Conservation (phyloP, 2,888 invertebrate species). For the Arge pagana region DNA sequence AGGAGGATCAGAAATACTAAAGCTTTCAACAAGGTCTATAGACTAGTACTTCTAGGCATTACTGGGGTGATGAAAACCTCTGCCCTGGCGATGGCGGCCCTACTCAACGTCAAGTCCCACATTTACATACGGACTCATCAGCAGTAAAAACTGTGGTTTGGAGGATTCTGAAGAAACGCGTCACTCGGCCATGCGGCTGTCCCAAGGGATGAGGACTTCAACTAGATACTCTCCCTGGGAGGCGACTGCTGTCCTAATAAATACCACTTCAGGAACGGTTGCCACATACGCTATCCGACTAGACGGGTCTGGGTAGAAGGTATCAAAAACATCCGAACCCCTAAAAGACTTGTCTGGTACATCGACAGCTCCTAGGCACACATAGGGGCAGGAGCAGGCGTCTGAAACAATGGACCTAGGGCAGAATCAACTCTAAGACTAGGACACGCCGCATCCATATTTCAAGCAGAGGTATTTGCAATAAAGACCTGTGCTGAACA, state of each 20-base stretch:
- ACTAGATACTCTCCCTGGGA: neutral
- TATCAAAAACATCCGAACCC: neutral
- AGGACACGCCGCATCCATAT: neutral
- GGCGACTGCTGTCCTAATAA: neutral
- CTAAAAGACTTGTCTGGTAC: neutral
- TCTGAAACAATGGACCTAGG: neutral
- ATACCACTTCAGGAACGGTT: neutral
- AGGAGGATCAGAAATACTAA: neutral
- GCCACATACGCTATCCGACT: neutral
- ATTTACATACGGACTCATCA: too few relatives aligned
- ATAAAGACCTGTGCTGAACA: neutral
- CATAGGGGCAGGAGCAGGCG: neutral
- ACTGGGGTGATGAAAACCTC: slow-evolving; percentile 25
- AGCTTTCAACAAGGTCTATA: slow-evolving; percentile 8
- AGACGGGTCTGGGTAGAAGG: neutral
- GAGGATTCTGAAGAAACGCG: neutral
- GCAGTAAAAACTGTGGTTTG: slow-evolving; percentile 16
- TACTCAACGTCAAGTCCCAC: slow-evolving; percentile 22
- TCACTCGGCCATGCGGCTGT: neutral
- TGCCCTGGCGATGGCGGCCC: slow-evolving; percentile 9
- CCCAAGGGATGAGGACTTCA: too few relatives aligned
- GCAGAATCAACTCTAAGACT: neutral
- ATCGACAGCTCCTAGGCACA: neutral
- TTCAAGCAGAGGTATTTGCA: neutral
- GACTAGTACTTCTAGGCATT: slow-evolving; percentile 20